Percentiles rank a stretch among this genome's conserved stretches.
Conservation (phyloP, 2,113 vertebrate species). For the Hepsetus odoe region DNA sequence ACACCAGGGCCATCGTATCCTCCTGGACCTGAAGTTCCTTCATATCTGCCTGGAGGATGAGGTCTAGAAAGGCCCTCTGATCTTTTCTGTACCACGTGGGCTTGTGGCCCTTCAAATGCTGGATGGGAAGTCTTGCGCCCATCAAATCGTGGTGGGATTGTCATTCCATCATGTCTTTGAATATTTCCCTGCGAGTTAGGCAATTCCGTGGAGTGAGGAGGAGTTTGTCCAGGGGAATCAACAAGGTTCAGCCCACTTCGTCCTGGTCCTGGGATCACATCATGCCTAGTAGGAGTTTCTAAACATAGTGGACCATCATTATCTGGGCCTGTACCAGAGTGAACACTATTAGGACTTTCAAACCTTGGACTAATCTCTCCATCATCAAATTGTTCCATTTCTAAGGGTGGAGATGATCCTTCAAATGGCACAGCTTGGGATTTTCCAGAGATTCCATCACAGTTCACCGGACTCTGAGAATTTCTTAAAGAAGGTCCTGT, state of each 20-base stretch:
- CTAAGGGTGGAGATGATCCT: slow-evolving; percentile 54
- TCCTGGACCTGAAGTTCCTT: slow-evolving; percentile 75
- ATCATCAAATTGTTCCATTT: slow-evolving; percentile 62
- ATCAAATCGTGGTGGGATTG: slow-evolving; percentile 71
- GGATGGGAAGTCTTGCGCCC: slow-evolving; percentile 68
- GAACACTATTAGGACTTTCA: slow-evolving; percentile 77
- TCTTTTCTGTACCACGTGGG: slow-evolving; percentile 55
- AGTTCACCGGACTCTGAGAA: slow-evolving; percentile 72
- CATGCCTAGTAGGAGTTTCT: slow-evolving; percentile 43
- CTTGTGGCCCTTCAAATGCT: slow-evolving; percentile 62
- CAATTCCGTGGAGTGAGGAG: slow-evolving; percentile 63
- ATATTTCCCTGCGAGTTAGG: slow-evolving; percentile 17
- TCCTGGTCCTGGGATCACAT: slow-evolving; percentile 36
- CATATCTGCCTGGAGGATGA: slow-evolving; percentile 74
- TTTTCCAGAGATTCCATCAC: slow-evolving; percentile 76
- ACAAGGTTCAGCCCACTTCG: slow-evolving; percentile 49
- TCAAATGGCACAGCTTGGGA: slow-evolving; percentile 64
- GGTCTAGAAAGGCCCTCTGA: slow-evolving; percentile 56
- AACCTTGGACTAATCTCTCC: slow-evolving; percentile 73
- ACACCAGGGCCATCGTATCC: slow-evolving; percentile 54
- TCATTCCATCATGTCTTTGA: slow-evolving; percentile 47
- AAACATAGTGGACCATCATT: slow-evolving; percentile 46
- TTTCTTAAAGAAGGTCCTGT: slow-evolving; percentile 60
- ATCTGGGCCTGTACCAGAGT: slow-evolving; percentile 64
- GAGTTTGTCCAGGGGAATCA: slow-evolving; percentile 72